phyloP scores from a whole-genome alignment of 2,113 vertebrate species.

The Odocoileus virginianus region DNA sequence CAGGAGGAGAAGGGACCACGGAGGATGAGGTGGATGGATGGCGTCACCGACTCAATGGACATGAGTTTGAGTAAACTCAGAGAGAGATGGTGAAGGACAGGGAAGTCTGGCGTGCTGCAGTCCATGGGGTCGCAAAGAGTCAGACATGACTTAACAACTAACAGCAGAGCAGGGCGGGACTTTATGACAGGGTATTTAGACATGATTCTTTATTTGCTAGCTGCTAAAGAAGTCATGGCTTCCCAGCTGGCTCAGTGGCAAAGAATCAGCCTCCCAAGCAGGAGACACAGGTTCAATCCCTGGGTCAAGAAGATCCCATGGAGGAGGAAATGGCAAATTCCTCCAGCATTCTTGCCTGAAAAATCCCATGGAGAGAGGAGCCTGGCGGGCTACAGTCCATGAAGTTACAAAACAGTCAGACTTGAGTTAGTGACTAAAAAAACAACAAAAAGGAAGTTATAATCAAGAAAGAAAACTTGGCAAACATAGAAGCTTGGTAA shows the following conservation, averaged over 20 bases:
- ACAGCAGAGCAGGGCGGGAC: no score
- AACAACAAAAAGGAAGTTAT: not conserved
- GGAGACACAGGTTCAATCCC: not conserved
- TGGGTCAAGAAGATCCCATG: not conserved
- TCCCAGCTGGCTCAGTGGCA: not conserved
- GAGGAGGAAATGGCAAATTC: not conserved
- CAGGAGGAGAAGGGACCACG: not conserved
- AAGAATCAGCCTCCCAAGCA: not conserved
- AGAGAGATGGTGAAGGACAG: not conserved
- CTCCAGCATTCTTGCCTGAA: not conserved
- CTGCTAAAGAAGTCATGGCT: not conserved
- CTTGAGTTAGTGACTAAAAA: not conserved
- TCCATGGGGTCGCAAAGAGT: not conserved
- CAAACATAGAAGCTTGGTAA: not conserved
- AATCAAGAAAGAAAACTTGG: not conserved
- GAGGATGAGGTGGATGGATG: not conserved
- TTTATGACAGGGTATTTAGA: fast-evolving
- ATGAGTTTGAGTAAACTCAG: not conserved
- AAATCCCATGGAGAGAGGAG: not conserved
- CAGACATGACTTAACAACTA: no score
- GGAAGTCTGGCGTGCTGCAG: not conserved
- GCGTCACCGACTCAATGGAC: not conserved
- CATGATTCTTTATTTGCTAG: not conserved
- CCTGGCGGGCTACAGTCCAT: not conserved
- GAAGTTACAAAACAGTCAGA: not conserved